Conservation (phyloP, 2,888 invertebrate genomes). For the Leucophora obtusa region DNA sequence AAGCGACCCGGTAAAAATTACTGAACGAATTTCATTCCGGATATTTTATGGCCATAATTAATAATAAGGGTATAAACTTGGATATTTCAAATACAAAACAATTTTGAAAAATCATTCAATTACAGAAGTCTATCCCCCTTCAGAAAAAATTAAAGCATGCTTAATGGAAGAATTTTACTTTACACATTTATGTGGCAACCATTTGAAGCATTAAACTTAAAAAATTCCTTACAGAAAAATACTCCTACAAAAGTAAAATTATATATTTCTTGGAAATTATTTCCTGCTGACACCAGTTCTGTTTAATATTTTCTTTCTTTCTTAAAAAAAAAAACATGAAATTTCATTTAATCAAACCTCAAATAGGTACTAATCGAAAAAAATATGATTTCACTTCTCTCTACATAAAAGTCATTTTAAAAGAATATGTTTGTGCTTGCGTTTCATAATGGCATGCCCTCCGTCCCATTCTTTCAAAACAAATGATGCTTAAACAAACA, state of each 20-base stretch:
- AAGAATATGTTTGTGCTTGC: too few relatives aligned
- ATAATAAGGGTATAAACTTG: too few relatives aligned
- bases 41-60: too few relatives aligned
- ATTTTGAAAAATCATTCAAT: too few relatives aligned
- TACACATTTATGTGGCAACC: neutral
- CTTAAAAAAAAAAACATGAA: constrained; percentile 17
- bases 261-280: neutral
- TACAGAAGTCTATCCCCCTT: too few relatives aligned
- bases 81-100: too few relatives aligned
- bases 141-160: neutral
- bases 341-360: constrained; percentile 27
- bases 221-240: neutral
- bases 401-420: neutral
- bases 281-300: constrained; percentile 7
- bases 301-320: neutral
- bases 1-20: too few relatives aligned
- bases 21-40: too few relatives aligned
- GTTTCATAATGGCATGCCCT: too few relatives aligned
- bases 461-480: neutral
- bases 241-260: too few relatives aligned
- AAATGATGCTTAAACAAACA: constrained; percentile 36
- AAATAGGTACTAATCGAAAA: neutral
- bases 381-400: neutral
- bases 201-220: neutral
- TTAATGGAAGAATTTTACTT: neutral